A percentile compares a stretch with the other conserved stretches of the same genome.
phyloP scores from a whole-genome alignment of 1,140 invertebrate genomes.

The Uloborus diversus region DNA sequence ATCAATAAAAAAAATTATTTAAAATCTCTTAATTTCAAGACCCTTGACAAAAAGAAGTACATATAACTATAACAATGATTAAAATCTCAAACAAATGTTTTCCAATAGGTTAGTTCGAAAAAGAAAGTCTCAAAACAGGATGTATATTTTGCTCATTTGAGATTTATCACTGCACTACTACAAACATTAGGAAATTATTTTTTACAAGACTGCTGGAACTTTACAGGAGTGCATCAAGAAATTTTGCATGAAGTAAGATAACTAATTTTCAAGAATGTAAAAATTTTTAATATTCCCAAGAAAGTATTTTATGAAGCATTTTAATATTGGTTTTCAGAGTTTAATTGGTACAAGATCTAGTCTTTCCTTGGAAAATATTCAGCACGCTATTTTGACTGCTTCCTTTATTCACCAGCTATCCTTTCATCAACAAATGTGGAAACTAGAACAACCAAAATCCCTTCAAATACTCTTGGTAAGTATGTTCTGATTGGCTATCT shows the following conservation, averaged over 20 bases:
- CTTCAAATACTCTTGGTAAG: slow-evolving; percentile 62
- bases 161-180: slow-evolving; percentile 62
- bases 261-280: not conserved
- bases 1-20: no score
- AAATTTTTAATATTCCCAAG: not conserved
- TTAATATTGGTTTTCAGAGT: slow-evolving; percentile 60
- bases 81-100: no score
- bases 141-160: slow-evolving; percentile 63
- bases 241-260: slow-evolving; percentile 59
- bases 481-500: no score
- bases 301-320: not conserved
- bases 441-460: slow-evolving; percentile 62
- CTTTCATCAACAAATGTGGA: slow-evolving; percentile 63
- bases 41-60: no score
- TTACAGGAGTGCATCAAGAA: slow-evolving; percentile 65
- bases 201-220: slow-evolving; percentile 65
- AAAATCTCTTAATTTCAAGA: no score
- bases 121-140: slow-evolving; percentile 60
- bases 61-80: no score
- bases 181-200: slow-evolving; percentile 63
- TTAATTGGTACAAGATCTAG: slow-evolving; percentile 60
- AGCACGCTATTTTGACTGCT: slow-evolving; percentile 63
- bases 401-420: slow-evolving; percentile 63
- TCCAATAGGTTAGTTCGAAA: no score
- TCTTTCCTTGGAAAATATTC: slow-evolving; percentile 59